A percentile compares a stretch with the other conserved stretches of the same genome.
Conservation (phyloP, 2,113 vertebrate genomes). For the Corythaeola cristata region DNA sequence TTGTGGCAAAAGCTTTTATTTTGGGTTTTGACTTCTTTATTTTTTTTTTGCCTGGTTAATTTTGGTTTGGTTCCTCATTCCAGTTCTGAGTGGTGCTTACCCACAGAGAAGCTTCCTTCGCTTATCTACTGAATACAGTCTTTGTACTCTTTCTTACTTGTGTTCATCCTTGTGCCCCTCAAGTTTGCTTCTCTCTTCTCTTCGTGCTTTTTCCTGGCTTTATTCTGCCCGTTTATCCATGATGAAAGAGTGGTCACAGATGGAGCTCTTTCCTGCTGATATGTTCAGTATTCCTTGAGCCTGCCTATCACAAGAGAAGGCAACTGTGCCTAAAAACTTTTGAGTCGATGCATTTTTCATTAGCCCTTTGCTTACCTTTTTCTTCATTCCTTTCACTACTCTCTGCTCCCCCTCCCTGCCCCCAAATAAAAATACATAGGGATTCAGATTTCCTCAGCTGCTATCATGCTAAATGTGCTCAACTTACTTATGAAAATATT, state of each 20-base stretch:
- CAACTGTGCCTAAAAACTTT: not conserved
- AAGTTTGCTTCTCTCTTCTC: not conserved
- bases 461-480: not conserved
- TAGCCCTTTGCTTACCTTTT: not conserved
- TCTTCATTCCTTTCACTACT: not conserved
- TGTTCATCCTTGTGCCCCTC: not conserved
- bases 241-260: not conserved
- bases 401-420: rapidly evolving
- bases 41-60: not conserved
- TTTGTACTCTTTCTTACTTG: not conserved
- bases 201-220: not conserved
- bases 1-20: not conserved
- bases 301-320: not conserved
- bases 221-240: not conserved
- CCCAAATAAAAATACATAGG: not conserved
- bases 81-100: not conserved
- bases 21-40: no score
- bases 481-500: not conserved
- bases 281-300: not conserved
- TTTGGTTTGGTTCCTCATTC: not conserved
- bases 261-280: not conserved
- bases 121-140: not conserved
- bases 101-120: not conserved
- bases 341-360: not conserved
- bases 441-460: not conserved